Conservation (phyloP, 1,140 invertebrate genomes). For the Drosophila ogumai region DNA sequence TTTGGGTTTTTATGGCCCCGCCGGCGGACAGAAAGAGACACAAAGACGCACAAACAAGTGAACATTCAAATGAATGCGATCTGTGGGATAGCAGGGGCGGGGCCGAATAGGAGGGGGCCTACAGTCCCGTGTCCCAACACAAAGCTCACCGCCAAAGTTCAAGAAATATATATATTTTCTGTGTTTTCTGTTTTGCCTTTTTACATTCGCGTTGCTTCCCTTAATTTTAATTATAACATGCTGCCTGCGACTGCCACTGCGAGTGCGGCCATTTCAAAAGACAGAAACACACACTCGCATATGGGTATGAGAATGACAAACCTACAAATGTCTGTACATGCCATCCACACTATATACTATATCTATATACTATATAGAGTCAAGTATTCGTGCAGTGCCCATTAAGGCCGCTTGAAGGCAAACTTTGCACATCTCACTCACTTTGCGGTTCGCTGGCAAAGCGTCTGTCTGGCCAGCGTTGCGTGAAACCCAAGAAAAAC, state of each 20-base stretch:
- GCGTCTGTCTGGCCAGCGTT: conserved; percentile 31
- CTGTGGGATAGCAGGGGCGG: conserved; percentile 37
- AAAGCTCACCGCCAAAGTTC: conserved; percentile 72
- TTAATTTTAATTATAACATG: conserved; percentile 72
- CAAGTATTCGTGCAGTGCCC: conserved; percentile 28
- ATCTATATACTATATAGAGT: conserved; percentile 12
- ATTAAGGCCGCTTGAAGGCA: conserved; percentile 49
- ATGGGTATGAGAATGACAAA: conserved; percentile 17
- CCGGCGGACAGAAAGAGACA: conserved; percentile 49
- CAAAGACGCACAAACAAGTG: conserved; percentile 59
- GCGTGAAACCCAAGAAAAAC: conserved; percentile 45
- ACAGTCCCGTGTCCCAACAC: conserved; percentile 50
- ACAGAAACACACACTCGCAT: conserved; percentile 7
- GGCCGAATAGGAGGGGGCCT: not conserved
- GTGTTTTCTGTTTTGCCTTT: conserved; percentile 40
- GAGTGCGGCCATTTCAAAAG: conserved; percentile 50
- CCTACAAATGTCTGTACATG: conserved; percentile 23
- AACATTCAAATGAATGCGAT: conserved; percentile 74
- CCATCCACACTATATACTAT: conserved; percentile 10
- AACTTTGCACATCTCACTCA: conserved; percentile 51
- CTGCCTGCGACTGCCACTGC: conserved; percentile 13
- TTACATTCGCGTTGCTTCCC: conserved; percentile 51
- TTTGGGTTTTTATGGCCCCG: conserved; percentile 75
- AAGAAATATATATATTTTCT: conserved; percentile 37
- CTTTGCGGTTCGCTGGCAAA: conserved; percentile 50